These are phyloP conservation scores for Epinotia demarniana DNA, from an alignment of 2,888 invertebrate species.

Conservation along the genomic window DNA sequence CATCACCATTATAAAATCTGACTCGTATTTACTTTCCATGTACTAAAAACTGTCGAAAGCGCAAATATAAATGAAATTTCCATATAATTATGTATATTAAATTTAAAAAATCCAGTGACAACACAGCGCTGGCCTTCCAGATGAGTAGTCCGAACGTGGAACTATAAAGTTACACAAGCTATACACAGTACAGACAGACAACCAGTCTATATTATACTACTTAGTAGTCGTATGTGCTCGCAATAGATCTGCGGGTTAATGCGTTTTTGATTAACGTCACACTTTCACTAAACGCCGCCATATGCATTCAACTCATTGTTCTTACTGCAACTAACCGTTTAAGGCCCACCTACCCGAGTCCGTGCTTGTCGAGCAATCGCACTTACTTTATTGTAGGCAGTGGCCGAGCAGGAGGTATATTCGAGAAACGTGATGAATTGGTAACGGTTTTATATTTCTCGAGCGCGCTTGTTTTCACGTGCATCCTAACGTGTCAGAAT, in stretches of 20 bases:
- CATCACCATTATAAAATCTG: not conserved
- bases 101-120: not conserved
- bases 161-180: slow-evolving; percentile 41
- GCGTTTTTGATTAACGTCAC: slow-evolving; percentile 77
- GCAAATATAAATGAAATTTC: not conserved
- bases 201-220: not conserved
- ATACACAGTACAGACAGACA: slow-evolving; percentile 7
- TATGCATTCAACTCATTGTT: slow-evolving; percentile 63
- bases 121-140: not conserved
- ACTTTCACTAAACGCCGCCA: slow-evolving; percentile 72
- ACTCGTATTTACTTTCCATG: not conserved
- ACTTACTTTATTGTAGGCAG: slow-evolving; percentile 8
- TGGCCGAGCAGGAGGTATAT: not conserved
- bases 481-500: not conserved
- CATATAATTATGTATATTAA: not conserved
- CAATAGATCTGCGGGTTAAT: slow-evolving; percentile 58
- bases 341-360: slow-evolving; percentile 26
- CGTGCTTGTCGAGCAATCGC: slow-evolving; percentile 5
- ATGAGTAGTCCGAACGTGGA: slow-evolving; percentile 21
- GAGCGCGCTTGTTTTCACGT: not conserved
- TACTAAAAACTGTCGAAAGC: not conserved
- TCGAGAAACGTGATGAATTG: not conserved
- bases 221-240: slow-evolving; percentile 27
- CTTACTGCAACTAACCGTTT: slow-evolving; percentile 52
- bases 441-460: not conserved